phyloP scores from a whole-genome alignment of 1,140 invertebrate species.

The Scaptodrosophila lebanonensis region DNA sequence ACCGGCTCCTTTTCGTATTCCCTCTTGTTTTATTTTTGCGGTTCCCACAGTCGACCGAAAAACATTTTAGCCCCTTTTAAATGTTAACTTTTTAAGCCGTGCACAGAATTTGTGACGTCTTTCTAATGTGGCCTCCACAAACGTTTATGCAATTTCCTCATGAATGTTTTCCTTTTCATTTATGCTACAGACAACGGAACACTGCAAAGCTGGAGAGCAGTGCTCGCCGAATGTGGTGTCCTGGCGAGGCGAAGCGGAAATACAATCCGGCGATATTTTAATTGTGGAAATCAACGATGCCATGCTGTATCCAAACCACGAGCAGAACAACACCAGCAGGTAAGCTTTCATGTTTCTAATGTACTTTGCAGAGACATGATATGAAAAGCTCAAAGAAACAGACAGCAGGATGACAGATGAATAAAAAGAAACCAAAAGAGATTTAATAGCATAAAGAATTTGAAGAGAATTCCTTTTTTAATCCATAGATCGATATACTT shows the following conservation, averaged over 20 bases:
- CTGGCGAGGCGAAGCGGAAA: slow-evolving; percentile 82
- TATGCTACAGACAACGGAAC: slow-evolving; percentile 78
- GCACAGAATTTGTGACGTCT: slow-evolving; percentile 21
- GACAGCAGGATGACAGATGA: too few relatives aligned
- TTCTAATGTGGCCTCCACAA: slow-evolving; percentile 14
- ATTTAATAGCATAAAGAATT: too few relatives aligned
- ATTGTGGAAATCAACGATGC: slow-evolving; percentile 83
- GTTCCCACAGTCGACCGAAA: slow-evolving; percentile 6
- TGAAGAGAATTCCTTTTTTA: too few relatives aligned
- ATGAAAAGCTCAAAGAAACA: slow-evolving; percentile 6
- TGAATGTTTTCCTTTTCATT: background rate
- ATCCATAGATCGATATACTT: too few relatives aligned
- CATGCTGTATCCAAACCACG: slow-evolving; percentile 74
- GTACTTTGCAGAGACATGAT: background rate
- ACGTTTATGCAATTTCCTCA: slow-evolving; percentile 25
- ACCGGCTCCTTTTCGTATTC: background rate
- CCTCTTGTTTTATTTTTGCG: background rate
- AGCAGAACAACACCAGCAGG: slow-evolving; percentile 68
- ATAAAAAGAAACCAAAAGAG: too few relatives aligned
- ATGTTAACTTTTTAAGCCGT: slow-evolving; percentile 24
- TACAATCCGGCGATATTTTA: slow-evolving; percentile 83
- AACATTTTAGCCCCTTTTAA: slow-evolving; percentile 49
- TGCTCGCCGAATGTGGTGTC: slow-evolving; percentile 80
- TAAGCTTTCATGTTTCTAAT: slow-evolving; percentile 29
- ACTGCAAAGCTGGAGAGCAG: slow-evolving; percentile 75